phyloP scores from a whole-genome alignment of 2,113 vertebrate genomes.

The Callithrix jacchus region DNA sequence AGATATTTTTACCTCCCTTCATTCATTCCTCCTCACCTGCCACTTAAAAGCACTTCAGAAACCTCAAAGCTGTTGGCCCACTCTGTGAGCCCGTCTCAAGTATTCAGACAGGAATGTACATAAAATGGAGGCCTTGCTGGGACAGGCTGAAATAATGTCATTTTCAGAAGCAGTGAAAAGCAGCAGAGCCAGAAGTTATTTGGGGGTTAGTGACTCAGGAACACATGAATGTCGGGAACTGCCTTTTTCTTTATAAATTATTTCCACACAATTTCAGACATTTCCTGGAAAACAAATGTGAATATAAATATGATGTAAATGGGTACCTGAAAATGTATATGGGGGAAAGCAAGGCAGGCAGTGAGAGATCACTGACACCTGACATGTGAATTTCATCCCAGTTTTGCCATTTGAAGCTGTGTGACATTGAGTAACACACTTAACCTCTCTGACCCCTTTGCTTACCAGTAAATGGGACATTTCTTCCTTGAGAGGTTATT shows the following conservation, averaged over 20 bases:
- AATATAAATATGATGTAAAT: constrained; percentile 17
- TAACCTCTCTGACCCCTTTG: not conserved
- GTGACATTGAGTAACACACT: not conserved
- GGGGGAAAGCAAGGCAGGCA: not conserved
- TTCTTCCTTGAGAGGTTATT: not conserved
- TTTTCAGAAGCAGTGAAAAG: constrained; percentile 69
- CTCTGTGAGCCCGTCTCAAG: constrained; percentile 22
- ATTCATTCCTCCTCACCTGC: not conserved
- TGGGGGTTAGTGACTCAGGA: constrained; percentile 46
- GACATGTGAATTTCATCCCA: not conserved
- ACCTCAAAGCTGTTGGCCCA: not conserved
- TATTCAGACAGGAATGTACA: constrained; percentile 73
- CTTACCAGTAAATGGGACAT: not conserved
- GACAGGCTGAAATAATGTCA: constrained; percentile 65
- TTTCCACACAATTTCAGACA: constrained; percentile 56
- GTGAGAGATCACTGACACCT: not conserved
- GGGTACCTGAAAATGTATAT: not conserved
- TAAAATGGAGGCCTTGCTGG: constrained; percentile 70
- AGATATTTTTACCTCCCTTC: not conserved
- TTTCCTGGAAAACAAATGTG: constrained; percentile 44
- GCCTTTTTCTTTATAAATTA: constrained; percentile 36
- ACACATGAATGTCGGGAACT: constrained; percentile 17
- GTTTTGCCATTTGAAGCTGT: not conserved
- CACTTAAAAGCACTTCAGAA: constrained; percentile 25
- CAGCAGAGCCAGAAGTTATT: constrained; percentile 51